Evolutionary conservation across 2,888 invertebrate species (phyloP).

Genomic region (Agrilus mali): DNA sequence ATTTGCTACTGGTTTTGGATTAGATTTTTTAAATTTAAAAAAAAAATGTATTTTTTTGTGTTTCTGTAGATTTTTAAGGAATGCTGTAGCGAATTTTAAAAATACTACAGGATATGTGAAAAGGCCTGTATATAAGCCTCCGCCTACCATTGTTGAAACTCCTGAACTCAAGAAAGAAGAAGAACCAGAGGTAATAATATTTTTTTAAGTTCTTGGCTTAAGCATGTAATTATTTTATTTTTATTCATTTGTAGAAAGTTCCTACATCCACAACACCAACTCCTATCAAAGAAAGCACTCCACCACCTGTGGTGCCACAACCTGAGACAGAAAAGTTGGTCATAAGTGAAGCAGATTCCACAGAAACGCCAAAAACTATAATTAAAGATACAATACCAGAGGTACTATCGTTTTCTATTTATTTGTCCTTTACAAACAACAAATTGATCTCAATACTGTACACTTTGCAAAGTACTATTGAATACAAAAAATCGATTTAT

Average conservation of each 20-base stretch:
- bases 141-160: conserved; percentile 10
- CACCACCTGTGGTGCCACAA: conserved; percentile 11
- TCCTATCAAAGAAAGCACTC: conserved; percentile 4
- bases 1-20: neutral
- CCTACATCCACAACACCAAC: neutral
- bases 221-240: neutral
- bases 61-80: conserved; percentile 60
- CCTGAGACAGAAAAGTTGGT: conserved; percentile 27
- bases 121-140: conserved; percentile 27
- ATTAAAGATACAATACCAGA: conserved; percentile 3
- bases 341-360: conserved; percentile 34
- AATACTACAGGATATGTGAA: conserved; percentile 84
- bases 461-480: too few species aligned
- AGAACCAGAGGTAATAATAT: conserved; percentile 5
- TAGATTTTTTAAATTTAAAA: neutral
- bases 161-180: conserved; percentile 3
- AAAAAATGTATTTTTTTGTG: neutral
- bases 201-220: neutral
- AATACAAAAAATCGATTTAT: neutral
- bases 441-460: too few species aligned
- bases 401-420: neutral
- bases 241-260: neutral
- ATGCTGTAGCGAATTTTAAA: conserved; percentile 78
- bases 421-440: too few species aligned
- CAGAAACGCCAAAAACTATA: conserved; percentile 25